Conservation (phyloP, 1,140 invertebrate species). For the Hesperophylax magnus region DNA sequence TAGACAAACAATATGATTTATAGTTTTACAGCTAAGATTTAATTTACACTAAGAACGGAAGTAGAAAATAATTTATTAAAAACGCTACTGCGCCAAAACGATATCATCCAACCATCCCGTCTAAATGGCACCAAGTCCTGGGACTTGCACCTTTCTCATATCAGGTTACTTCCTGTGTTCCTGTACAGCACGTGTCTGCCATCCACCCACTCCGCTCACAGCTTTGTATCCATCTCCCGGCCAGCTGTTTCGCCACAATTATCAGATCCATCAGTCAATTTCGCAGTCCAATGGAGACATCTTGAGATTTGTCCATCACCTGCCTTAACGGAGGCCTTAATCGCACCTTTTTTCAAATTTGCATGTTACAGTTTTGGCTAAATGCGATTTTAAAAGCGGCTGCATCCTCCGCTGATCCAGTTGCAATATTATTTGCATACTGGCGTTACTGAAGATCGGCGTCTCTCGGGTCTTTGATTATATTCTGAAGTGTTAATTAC, state of each 20-base stretch:
- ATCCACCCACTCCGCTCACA: background rate
- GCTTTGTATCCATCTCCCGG: background rate
- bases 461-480: no score
- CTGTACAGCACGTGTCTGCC: constrained; percentile 16
- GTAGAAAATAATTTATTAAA: no score
- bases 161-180: constrained; percentile 37
- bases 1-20: no score
- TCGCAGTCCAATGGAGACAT: constrained; percentile 33
- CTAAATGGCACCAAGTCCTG: background rate
- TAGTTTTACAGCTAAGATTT: no score
- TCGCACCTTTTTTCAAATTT: background rate
- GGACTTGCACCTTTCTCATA: constrained; percentile 26
- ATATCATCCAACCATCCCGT: background rate
- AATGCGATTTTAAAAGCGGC: no score
- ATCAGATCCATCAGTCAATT: constrained; percentile 18
- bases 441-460: no score
- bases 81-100: no score
- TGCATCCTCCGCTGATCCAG: background rate
- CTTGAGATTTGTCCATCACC: constrained; percentile 9
- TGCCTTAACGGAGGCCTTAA: background rate
- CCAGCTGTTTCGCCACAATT: constrained; percentile 21
- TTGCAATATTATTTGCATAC: no score
- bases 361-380: background rate
- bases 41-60: no score
- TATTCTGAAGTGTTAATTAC: no score